phyloP scores from a whole-genome alignment of 2,113 vertebrate genomes.

The Perognathus longimembris region DNA sequence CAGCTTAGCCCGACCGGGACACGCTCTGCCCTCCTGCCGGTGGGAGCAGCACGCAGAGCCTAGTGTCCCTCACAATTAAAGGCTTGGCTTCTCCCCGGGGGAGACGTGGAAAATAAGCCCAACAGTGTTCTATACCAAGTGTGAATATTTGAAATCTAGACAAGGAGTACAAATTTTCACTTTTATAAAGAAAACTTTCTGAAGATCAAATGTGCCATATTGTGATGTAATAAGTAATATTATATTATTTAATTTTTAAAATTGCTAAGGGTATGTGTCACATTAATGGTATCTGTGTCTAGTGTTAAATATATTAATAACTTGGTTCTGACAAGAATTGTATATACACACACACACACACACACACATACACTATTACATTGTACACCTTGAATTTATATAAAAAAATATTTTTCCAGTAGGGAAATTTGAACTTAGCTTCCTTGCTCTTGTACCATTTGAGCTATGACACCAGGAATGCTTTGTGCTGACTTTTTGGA shows the following conservation, averaged over 20 bases:
- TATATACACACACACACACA: fast-evolving
- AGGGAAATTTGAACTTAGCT: too few species aligned
- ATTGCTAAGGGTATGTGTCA: background rate
- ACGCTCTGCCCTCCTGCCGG: too few species aligned
- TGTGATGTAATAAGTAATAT: background rate
- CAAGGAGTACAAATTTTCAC: background rate
- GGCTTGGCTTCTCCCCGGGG: too few species aligned
- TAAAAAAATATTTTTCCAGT: too few species aligned
- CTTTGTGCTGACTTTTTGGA: too few species aligned
- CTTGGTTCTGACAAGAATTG: background rate
- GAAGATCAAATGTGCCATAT: background rate
- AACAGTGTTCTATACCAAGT: background rate
- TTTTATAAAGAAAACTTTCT: background rate
- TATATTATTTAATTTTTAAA: too few species aligned
- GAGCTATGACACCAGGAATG: too few species aligned
- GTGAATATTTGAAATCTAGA: background rate
- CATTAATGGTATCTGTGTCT: background rate
- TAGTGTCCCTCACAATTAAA: too few species aligned
- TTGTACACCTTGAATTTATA: background rate
- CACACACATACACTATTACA: fast-evolving
- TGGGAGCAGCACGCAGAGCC: too few species aligned
- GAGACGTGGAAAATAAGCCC: too few species aligned
- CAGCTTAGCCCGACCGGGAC: too few species aligned
- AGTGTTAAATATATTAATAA: background rate
- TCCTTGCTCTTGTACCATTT: too few species aligned